Percentiles rank a stretch among this genome's conserved stretches.
Evolutionary conservation across 2,113 vertebrate genomes (phyloP).

Genomic region (Gavialis gangeticus): DNA sequence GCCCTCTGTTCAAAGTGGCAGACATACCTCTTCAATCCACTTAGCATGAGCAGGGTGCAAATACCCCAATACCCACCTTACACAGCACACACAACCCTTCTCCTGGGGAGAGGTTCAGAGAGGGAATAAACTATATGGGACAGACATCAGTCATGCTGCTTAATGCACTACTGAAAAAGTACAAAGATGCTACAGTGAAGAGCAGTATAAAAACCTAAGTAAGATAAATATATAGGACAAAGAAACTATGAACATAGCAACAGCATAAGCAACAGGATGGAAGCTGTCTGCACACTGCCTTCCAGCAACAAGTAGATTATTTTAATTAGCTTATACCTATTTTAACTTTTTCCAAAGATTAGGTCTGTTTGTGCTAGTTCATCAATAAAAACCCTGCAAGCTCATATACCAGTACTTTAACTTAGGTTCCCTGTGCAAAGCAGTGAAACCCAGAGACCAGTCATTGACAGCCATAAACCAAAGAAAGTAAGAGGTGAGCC

Average conservation of each 20-base stretch:
- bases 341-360: too few species aligned
- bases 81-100: not conserved
- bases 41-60: not conserved
- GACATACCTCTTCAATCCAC: not conserved
- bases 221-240: not conserved
- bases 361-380: not conserved
- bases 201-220: not conserved
- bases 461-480: not conserved
- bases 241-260: not conserved
- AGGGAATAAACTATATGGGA: not conserved
- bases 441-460: constrained; percentile 28
- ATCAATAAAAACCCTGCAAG: not conserved
- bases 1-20: not conserved
- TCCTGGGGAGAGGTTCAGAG: not conserved
- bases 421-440: constrained; percentile 47
- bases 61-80: not conserved
- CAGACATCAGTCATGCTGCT: not conserved
- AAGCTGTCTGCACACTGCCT: not conserved
- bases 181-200: not conserved
- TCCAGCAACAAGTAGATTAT: not conserved
- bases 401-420: not conserved
- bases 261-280: not conserved
- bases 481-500: constrained; percentile 23
- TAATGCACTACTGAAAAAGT: not conserved
- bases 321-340: not conserved